These are phyloP conservation scores for Axinella damicornis DNA, from an alignment of 37 sponge, comb jelly and placozoan species.

Conservation along the genomic window DNA sequence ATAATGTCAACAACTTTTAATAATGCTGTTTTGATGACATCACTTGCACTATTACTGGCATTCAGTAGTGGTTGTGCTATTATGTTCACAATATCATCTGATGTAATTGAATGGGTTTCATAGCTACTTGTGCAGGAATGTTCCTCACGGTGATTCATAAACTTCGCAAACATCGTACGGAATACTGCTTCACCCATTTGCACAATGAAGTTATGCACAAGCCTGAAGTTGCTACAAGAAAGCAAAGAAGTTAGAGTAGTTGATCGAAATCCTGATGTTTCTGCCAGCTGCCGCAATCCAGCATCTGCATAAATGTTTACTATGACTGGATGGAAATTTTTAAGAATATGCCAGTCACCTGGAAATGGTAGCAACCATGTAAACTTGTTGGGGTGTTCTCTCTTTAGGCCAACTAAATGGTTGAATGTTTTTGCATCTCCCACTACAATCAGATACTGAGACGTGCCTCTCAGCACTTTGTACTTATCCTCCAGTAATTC, in stretches of 20 bases:
- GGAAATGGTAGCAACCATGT: constrained; percentile 12
- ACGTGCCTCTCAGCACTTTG: not conserved
- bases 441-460: not conserved
- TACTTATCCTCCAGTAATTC: not conserved
- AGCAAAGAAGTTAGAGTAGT: not conserved
- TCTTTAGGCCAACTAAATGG: not conserved
- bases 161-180: too few species aligned
- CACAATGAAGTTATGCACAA: not conserved
- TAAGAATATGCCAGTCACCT: constrained; percentile 7
- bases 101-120: too few species aligned
- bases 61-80: too few species aligned
- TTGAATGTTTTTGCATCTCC: constrained; percentile 9
- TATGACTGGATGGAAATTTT: not conserved
- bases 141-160: too few species aligned
- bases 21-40: too few species aligned
- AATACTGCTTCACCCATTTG: not conserved
- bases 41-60: too few species aligned
- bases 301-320: constrained; percentile 7
- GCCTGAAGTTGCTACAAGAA: not conserved
- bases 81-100: too few species aligned
- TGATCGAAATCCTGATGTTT: not conserved
- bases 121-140: too few species aligned
- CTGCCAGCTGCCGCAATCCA: not conserved
- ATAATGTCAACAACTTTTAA: too few species aligned
- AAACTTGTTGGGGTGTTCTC: not conserved